Conservation (phyloP, 1,140 invertebrate genomes). For the Heliconius congener region DNA sequence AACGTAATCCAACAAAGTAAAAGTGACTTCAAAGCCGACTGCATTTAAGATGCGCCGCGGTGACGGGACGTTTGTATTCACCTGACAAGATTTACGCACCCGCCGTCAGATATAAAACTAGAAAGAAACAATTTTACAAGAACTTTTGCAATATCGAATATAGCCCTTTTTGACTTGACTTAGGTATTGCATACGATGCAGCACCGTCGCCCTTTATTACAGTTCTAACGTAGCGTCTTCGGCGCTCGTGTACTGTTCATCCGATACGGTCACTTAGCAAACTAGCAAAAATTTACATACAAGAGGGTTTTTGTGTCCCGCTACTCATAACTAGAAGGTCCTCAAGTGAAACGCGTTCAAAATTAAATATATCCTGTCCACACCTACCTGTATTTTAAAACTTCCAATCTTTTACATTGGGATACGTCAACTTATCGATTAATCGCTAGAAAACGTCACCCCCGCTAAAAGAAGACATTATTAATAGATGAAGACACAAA, state of each 20-base stretch:
- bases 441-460: slow-evolving; percentile 51
- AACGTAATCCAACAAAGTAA: slow-evolving; percentile 43
- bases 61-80: slow-evolving; percentile 70
- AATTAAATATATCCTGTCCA: slow-evolving; percentile 14
- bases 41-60: slow-evolving; percentile 56
- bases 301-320: slow-evolving; percentile 53
- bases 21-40: slow-evolving; percentile 56
- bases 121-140: slow-evolving; percentile 47
- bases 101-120: slow-evolving; percentile 56
- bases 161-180: slow-evolving; percentile 28
- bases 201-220: slow-evolving; percentile 46
- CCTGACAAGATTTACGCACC: slow-evolving; percentile 70
- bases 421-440: slow-evolving; percentile 50
- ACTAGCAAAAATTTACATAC: slow-evolving; percentile 59
- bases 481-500: slow-evolving; percentile 80
- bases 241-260: slow-evolving; percentile 65
- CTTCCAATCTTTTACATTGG: neutral
- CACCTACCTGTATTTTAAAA: slow-evolving; percentile 7
- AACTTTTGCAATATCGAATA: slow-evolving; percentile 43
- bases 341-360: slow-evolving; percentile 39
- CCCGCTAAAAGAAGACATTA: slow-evolving; percentile 73
- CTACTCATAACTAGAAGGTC: slow-evolving; percentile 42
- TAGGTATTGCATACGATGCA: slow-evolving; percentile 34
- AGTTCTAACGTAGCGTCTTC: slow-evolving; percentile 50
- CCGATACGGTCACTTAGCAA: slow-evolving; percentile 66